A percentile compares a stretch with the other conserved stretches of the same genome.
phyloP scores from a whole-genome alignment of 2,797 vertebrate genomes.

The Myripristis murdjan region DNA sequence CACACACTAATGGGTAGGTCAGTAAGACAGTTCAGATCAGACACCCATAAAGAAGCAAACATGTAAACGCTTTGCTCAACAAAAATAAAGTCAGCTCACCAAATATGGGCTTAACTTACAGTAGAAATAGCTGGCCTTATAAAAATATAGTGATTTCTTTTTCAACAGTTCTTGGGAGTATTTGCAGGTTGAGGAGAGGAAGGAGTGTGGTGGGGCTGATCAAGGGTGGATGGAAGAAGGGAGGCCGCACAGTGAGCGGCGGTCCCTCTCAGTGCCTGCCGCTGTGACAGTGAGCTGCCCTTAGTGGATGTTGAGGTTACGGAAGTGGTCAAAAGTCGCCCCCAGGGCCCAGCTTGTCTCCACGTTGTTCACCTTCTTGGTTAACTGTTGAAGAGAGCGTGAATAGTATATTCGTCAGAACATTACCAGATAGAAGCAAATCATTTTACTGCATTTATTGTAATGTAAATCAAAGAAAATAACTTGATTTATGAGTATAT shows the following conservation, averaged over 20 bases:
- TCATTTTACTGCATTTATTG: not conserved
- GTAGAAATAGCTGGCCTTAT: conserved; percentile 88
- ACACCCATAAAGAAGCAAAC: conserved; percentile 71
- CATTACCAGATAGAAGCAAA: conserved; percentile 6
- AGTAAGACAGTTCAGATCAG: conserved; percentile 74
- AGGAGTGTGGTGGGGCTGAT: conserved; percentile 59
- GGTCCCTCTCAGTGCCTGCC: conserved; percentile 78
- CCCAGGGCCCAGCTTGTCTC: conserved; percentile 99
- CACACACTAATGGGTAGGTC: conserved; percentile 64
- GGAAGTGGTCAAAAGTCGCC: conserved; percentile 94
- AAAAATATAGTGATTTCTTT: conserved; percentile 88
- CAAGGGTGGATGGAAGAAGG: conserved; percentile 55
- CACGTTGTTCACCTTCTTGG: conserved; percentile 98
- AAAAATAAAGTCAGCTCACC: conserved; percentile 79
- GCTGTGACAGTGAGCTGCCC: conserved; percentile 62
- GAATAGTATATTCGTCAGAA: conserved; percentile 27
- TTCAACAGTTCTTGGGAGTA: conserved; percentile 76
- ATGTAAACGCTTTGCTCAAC: conserved; percentile 82
- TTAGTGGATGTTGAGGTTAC: conserved; percentile 92
- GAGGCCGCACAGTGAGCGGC: conserved; percentile 72
- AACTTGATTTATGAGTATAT: no score
- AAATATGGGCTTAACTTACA: conserved; percentile 84
- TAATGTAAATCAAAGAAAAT: not conserved
- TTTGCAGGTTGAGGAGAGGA: conserved; percentile 62
- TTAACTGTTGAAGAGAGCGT: conserved; percentile 84